Base-by-base conservation (phyloP, 92 coral and sea anemone species). In the Montipora capitata region DNA sequence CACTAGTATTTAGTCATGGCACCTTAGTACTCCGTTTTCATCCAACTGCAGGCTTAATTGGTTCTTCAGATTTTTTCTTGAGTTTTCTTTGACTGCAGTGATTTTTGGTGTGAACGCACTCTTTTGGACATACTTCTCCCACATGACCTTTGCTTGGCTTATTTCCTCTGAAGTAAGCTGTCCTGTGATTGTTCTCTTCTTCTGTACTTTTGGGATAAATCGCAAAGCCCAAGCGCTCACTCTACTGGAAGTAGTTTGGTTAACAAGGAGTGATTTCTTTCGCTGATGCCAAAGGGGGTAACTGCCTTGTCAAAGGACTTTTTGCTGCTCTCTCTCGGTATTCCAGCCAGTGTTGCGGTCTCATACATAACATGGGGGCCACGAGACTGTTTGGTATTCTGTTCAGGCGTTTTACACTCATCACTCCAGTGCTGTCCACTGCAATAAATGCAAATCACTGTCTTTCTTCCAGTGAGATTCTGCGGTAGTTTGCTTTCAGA, bases 1-100 rank as follows among this genome's bases (percentile, higher is more conserved):
- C 77, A 71, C 83, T 82, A 51, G 61, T 68, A 87, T 64, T 39
- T 81, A 68, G 70, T 81, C 91, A 80, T 79, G 43, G 49, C 91
- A 80, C 20, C 83, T 27, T 18, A 81, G 41, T 5, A 1, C 13
- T 52, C 58, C 58, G 13, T 52, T 10, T 52, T 52, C 13, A 52
- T n/a, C 35, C 35, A 27, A 27, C 35, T 27, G 35, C 35, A 27
- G 35, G 0, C 35, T 0, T 27, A 27, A 27, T 0, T 27, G 35
- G 35, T 27, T 54, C 51, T 74, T 44, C 71, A 82, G 74, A 75
- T 81, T 82, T 74, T 76, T 88, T 82, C 73, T 88, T 61, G 57
- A 81, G 18, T 82, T 75, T 4, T 16, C 20, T 39, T 78, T 68
- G 42, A 67, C 51, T 57, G 74, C 87, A 57, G 72, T 66, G 27